Evolutionary conservation across 2,113 vertebrate species (phyloP), one percentile per base, ranked within the genome.

Genomic region (Cichladusa arquata): DNA sequence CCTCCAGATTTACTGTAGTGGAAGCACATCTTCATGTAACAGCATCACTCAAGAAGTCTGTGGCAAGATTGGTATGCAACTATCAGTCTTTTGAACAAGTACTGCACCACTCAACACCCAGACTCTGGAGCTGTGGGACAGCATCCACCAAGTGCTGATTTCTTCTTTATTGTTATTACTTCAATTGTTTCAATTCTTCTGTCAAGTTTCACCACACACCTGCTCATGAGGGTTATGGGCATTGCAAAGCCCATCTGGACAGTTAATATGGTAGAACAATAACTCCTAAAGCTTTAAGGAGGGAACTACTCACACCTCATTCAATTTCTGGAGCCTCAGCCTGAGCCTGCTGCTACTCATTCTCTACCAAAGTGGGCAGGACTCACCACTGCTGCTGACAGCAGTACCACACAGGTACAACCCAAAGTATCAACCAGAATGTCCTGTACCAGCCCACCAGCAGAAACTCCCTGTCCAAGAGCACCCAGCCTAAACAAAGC

Each of bases 361-460:
- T 40, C 36, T 14, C 29, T n/a, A 33, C 66, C 45, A 3, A 33
- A 51, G 62, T 15, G 33, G 54, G 50, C 38, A 86, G 72, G 64
- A 74, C 31, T 38, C 1, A 1, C 8, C 28, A 6, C 47, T 23
- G 44, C 73, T 28, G 2, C 11, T 24, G 47, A 6, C 4, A 62
- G 60, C 69, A 57, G 58, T 3, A 34, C 24, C 40, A 31, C 50
- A 4, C 1, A 2, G 2, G 44, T 34, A 48, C 1, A 0, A 34
- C 8, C 33, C 0, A 7, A 65, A n/a, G 8, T 7, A 51, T 8
- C 42, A n/a, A 14, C 18, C 3, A 6, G 0, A 0, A 16, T 9
- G 47, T 44, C 36, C 62, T 64, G 36, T 8, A 16, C 36, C 81
- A 85, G 44, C 38, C 79, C 15, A 29, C 18, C 44, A 42, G 48